A percentile compares a stretch with the other conserved stretches of the same genome.
Evolutionary conservation across 2,113 vertebrate genomes (phyloP).

Genomic region (Periophthalmus modestus): DNA sequence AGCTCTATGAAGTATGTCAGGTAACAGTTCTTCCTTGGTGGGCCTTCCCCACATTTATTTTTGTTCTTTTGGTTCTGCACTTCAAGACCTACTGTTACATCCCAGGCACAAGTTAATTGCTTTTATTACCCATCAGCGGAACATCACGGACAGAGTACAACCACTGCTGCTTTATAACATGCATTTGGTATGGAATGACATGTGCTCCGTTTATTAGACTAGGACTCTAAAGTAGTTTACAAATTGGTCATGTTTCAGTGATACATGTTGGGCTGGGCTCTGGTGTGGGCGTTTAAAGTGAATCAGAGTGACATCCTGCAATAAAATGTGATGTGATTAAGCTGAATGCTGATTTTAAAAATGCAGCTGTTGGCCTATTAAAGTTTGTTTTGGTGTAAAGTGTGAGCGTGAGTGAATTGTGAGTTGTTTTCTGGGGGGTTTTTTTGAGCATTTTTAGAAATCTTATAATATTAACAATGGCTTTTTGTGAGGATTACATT

Average conservation of each 20-base stretch:
- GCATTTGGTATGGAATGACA: conserved; percentile 42
- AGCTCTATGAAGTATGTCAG: conserved; percentile 37
- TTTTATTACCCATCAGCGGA: conserved; percentile 37
- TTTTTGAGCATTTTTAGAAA: no score
- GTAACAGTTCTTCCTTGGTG: conserved; percentile 60
- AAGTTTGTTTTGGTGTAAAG: no score
- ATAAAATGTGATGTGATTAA: conserved; percentile 46
- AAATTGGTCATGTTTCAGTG: conserved; percentile 4
- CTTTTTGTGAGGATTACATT: no score
- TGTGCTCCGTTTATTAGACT: background rate
- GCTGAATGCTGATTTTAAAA: no score
- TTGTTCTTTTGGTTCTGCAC: conserved; percentile 12
- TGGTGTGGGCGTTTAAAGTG: conserved; percentile 18
- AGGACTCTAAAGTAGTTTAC: background rate
- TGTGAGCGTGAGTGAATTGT: no score
- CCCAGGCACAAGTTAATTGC: conserved; percentile 19
- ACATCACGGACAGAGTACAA: conserved; percentile 30
- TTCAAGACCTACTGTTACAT: conserved; percentile 23
- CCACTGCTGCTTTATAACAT: conserved; percentile 23
- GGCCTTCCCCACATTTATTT: conserved; percentile 40
- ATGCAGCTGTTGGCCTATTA: no score
- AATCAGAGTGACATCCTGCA: conserved; percentile 31
- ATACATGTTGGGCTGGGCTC: background rate
- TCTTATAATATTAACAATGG: no score
- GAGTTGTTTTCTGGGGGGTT: no score